phyloP scores from a whole-genome alignment of 2,113 vertebrate species.

The Austrofundulus limnaeus region DNA sequence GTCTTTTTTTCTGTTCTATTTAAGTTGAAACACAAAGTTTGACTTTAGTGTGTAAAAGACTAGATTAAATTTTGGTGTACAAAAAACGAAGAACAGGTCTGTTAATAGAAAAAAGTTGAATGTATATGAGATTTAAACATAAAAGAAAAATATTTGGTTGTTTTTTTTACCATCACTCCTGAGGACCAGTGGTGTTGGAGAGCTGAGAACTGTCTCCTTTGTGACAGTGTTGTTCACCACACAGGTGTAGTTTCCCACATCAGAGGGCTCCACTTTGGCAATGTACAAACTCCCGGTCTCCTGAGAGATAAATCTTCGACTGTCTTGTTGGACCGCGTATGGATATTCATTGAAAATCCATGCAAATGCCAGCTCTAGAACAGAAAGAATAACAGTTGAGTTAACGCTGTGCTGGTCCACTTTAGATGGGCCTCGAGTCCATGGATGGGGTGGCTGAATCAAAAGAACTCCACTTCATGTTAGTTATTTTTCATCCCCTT shows the following conservation, averaged over 20 bases:
- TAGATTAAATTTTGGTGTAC: not conserved
- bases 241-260: conserved; percentile 94
- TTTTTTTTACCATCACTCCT: conserved; percentile 87
- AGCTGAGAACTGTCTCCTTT: conserved; percentile 83
- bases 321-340: conserved; percentile 89
- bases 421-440: not conserved
- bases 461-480: conserved; percentile 16
- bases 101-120: not conserved
- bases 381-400: conserved; percentile 15
- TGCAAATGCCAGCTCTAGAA: conserved; percentile 85
- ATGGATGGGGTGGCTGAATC: conserved; percentile 3
- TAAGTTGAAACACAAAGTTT: too few species aligned
- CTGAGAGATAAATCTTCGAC: conserved; percentile 91
- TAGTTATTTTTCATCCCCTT: conserved; percentile 25
- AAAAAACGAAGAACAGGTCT: not conserved
- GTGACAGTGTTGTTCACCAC: conserved; percentile 86
- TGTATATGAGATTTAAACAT: not conserved
- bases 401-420: not conserved
- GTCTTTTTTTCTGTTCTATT: too few species aligned
- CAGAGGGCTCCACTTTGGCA: conserved; percentile 89
- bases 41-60: too few species aligned
- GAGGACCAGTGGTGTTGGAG: conserved; percentile 88
- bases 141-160: not conserved
- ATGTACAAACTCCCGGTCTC: conserved; percentile 94
- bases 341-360: conserved; percentile 97